These are phyloP conservation scores for Nasonovia ribisnigri DNA, from an alignment of 2,888 invertebrate species.

Conservation along the genomic window DNA sequence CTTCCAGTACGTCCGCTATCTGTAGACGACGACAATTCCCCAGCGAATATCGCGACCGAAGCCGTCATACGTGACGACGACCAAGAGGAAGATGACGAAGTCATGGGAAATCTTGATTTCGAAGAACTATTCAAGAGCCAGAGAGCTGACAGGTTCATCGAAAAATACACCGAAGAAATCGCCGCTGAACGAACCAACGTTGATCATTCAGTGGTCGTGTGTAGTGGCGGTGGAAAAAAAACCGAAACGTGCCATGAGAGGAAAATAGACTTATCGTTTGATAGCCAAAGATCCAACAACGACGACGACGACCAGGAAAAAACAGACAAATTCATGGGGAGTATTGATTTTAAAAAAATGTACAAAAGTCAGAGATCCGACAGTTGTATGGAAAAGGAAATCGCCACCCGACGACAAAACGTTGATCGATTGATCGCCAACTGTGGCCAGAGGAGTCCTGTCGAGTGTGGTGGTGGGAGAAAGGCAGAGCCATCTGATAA, in stretches of 20 bases:
- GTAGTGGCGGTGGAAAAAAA: background rate
- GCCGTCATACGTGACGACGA: background rate
- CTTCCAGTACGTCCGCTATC: background rate
- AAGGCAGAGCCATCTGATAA: background rate
- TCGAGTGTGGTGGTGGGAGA: background rate
- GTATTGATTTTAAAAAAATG: background rate
- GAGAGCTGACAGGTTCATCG: constrained; percentile 22
- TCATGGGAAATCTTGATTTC: background rate
- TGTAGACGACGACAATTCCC: background rate
- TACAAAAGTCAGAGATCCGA: background rate
- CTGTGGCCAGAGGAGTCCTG: background rate
- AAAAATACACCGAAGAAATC: constrained; percentile 23
- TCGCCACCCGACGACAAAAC: background rate
- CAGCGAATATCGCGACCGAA: background rate
- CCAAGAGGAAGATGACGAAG: background rate
- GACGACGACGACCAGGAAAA: background rate
- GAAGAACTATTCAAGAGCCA: constrained; percentile 49
- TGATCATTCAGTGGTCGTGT: background rate
- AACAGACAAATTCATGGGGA: background rate
- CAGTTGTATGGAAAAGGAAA: background rate
- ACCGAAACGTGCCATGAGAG: background rate
- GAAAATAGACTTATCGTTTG: background rate
- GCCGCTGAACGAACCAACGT: background rate
- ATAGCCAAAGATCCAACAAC: background rate
- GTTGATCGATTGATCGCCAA: background rate